Conservation (phyloP, 1,140 invertebrate species). For the Euura lappo region DNA sequence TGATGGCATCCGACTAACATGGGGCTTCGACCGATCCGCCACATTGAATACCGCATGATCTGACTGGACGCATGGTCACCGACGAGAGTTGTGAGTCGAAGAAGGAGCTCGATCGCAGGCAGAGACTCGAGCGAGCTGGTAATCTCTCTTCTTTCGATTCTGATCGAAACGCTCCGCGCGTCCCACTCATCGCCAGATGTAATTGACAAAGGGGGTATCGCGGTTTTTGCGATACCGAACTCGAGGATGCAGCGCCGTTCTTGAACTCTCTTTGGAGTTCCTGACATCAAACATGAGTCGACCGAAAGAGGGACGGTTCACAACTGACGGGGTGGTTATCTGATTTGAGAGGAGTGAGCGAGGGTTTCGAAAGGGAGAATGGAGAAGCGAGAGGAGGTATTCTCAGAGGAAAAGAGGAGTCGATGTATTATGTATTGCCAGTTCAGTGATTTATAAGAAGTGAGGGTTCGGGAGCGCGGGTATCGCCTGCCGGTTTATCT, state of each 20-base stretch:
- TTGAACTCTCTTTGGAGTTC: neutral
- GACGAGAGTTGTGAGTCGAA: too few species aligned
- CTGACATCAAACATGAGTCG: neutral
- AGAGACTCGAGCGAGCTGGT: too few species aligned
- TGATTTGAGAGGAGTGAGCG: neutral
- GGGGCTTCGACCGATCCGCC: too few species aligned
- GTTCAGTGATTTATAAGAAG: neutral
- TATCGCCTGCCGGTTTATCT: neutral
- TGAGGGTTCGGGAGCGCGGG: neutral
- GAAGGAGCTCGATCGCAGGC: too few species aligned
- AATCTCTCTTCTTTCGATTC: too few species aligned
- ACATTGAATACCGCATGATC: too few species aligned
- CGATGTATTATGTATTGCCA: constrained; percentile 1
- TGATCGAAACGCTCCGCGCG: too few species aligned
- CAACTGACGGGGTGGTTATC: constrained; percentile 4
- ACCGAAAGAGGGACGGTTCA: neutral
- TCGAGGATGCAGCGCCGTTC: neutral
- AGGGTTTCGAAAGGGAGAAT: neutral
- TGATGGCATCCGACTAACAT: too few species aligned
- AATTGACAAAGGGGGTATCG: too few species aligned
- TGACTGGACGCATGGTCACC: too few species aligned
- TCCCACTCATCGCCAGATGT: too few species aligned
- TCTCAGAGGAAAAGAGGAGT: neutral
- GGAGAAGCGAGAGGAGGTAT: neutral
- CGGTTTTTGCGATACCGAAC: too few species aligned